Conservation (phyloP, 2,113 vertebrate genomes). For the Picathartes gymnocephalus region DNA sequence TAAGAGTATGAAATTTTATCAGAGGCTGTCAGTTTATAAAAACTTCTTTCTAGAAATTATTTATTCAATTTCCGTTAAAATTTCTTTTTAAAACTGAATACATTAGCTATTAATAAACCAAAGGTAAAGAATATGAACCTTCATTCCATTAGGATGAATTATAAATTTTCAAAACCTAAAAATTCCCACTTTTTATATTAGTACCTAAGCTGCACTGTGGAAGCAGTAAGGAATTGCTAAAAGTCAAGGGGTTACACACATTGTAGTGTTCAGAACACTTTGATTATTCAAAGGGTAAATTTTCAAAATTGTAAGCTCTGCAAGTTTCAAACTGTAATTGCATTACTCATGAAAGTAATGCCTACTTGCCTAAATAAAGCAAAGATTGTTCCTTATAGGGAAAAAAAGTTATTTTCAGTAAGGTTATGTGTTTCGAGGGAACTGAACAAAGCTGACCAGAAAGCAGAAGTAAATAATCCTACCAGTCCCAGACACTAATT, state of each 20-base stretch:
- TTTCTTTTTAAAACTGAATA: fast-evolving
- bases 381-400: neutral
- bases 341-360: neutral
- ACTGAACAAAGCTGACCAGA: conserved; percentile 52
- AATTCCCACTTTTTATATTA: neutral
- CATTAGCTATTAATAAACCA: neutral
- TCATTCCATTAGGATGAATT: neutral
- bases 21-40: neutral
- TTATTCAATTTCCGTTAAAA: neutral
- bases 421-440: conserved; percentile 29
- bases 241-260: neutral
- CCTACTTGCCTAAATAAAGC: neutral
- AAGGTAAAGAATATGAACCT: neutral
- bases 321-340: neutral
- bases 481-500: conserved; percentile 67
- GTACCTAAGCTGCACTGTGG: neutral
- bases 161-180: neutral
- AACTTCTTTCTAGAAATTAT: neutral
- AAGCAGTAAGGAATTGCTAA: neutral
- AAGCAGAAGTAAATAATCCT: conserved; percentile 70
- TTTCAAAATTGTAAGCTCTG: neutral
- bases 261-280: neutral
- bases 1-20: neutral
- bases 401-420: conserved; percentile 58
- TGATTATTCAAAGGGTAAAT: neutral